Evolutionary conservation across 2,113 vertebrate genomes (phyloP).

Genomic region (Petromus typicus): DNA sequence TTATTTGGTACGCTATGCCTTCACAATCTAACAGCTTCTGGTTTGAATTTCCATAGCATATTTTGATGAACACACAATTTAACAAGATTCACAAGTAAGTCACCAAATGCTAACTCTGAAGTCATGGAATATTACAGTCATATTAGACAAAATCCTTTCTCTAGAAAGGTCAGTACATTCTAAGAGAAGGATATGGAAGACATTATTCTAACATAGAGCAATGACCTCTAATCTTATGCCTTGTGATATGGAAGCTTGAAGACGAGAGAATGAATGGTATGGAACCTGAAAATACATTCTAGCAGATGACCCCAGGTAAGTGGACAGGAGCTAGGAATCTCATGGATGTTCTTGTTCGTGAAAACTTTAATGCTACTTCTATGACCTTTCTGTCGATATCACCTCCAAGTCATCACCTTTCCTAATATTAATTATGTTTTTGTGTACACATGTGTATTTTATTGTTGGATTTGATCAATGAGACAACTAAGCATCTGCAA

Average conservation of each 20-base stretch:
- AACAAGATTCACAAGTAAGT: neutral
- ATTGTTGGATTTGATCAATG: conserved; percentile 37
- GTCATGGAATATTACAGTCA: neutral
- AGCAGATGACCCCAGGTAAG: neutral
- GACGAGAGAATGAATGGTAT: neutral
- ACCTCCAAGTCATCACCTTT: neutral
- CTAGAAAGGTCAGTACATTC: neutral
- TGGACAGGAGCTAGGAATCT: neutral
- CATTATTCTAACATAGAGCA: neutral
- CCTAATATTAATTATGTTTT: neutral
- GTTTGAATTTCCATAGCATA: neutral
- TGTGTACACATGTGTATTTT: neutral
- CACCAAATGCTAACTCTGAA: neutral
- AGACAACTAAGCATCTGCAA: neutral
- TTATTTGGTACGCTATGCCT: neutral
- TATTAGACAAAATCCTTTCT: neutral
- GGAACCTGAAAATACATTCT: neutral
- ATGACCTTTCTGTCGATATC: neutral
- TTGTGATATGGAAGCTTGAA: neutral
- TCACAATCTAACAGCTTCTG: neutral
- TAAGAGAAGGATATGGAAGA: neutral
- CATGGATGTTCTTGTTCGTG: neutral
- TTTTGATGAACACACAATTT: neutral
- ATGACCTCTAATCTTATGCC: rapidly evolving
- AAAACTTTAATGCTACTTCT: neutral